These are phyloP conservation scores for Agrilus cyanescens DNA, from an alignment of 2,888 invertebrate species.

Conservation along the genomic window DNA sequence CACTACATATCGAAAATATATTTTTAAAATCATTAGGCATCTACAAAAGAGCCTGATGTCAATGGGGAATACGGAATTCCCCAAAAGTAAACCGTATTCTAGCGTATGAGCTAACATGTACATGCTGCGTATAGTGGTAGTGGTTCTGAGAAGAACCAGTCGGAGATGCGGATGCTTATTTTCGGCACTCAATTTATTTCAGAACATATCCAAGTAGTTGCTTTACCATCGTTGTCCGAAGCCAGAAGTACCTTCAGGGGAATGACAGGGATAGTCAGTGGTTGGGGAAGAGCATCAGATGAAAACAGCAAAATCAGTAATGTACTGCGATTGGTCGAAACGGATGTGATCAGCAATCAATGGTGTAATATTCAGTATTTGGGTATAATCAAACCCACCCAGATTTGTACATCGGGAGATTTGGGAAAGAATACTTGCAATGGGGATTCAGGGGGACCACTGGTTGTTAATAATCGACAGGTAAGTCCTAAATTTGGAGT, in stretches of 20 bases:
- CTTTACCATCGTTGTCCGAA: too few species aligned
- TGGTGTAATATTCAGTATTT: slow-evolving; percentile 36
- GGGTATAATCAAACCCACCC: slow-evolving; percentile 31
- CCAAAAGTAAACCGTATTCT: too few species aligned
- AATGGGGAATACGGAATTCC: too few species aligned
- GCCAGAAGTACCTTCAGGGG: slow-evolving; percentile 27
- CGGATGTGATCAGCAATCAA: slow-evolving; percentile 34
- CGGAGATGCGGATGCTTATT: too few species aligned
- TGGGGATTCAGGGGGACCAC: slow-evolving; percentile 36
- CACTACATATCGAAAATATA: too few species aligned
- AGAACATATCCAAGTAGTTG: too few species aligned
- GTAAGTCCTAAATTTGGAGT: background rate
- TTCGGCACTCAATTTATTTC: too few species aligned
- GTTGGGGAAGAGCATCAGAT: slow-evolving; percentile 37
- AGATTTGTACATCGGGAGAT: slow-evolving; percentile 38
- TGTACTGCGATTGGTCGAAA: slow-evolving; percentile 32
- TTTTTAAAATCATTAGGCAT: too few species aligned
- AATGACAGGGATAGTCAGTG: slow-evolving; percentile 33
- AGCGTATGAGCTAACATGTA: too few species aligned
- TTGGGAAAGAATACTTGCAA: slow-evolving; percentile 38
- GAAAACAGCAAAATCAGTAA: slow-evolving; percentile 26
- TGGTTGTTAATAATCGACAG: background rate
- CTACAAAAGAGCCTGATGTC: too few species aligned
- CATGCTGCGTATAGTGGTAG: too few species aligned
- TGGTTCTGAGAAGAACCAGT: too few species aligned